These are phyloP conservation scores for Paracyclopina nana DNA, from an alignment of 1,140 invertebrate genomes.

Conservation along the genomic window DNA sequence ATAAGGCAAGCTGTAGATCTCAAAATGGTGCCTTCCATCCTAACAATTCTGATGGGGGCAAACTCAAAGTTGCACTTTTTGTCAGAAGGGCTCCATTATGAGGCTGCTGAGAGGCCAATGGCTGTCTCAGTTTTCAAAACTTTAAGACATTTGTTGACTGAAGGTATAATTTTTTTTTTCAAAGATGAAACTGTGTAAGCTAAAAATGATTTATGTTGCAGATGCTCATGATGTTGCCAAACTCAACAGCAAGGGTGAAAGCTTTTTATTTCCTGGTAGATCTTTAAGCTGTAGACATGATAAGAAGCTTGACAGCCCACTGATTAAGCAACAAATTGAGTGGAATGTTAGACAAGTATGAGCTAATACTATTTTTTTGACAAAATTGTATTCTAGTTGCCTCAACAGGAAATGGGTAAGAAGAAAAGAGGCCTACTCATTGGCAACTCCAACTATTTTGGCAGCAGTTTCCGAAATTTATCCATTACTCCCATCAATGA, in stretches of 20 bases:
- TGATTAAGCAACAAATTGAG: constrained; percentile 1
- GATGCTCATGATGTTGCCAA: neutral
- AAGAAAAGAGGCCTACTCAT: neutral
- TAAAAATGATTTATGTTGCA: neutral
- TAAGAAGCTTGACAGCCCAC: neutral
- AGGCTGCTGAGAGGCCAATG: neutral
- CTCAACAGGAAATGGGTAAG: neutral
- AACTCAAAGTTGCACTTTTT: neutral
- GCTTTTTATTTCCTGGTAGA: neutral
- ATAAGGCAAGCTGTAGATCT: neutral
- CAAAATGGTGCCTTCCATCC: neutral
- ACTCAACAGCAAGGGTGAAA: neutral
- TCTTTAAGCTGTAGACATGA: neutral
- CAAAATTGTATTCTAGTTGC: neutral
- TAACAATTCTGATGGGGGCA: neutral
- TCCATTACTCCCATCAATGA: neutral
- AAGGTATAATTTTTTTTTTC: neutral
- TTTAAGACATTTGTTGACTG: neutral
- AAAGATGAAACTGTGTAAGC: neutral
- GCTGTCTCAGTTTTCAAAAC: neutral
- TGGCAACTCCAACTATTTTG: constrained; percentile 1
- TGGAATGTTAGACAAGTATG: neutral
- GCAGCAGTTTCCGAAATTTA: neutral
- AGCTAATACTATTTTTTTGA: neutral
- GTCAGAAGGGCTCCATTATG: neutral